Evolutionary conservation across 2,888 invertebrate species (phyloP).

Genomic region (Lycaena phlaeas): DNA sequence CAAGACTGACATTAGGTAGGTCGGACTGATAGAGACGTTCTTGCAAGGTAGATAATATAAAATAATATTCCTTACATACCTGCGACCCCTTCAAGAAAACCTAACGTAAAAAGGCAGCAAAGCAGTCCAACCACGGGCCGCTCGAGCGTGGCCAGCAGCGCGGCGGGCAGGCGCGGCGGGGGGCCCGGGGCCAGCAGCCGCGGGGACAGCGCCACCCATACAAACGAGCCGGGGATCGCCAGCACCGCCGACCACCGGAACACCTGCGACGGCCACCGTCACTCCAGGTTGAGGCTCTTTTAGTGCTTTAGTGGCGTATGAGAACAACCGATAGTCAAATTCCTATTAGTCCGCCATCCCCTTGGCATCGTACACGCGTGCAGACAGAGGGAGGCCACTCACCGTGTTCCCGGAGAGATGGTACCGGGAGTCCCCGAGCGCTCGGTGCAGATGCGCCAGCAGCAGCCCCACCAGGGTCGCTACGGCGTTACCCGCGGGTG

Average conservation of each 20-base stretch:
- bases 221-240: neutral
- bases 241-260: constrained; percentile 40
- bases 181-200: constrained; percentile 31
- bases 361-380: too few relatives aligned
- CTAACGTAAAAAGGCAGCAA: constrained; percentile 41
- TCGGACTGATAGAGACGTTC: too few relatives aligned
- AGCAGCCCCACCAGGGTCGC: constrained; percentile 52
- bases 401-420: neutral
- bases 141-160: constrained; percentile 48
- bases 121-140: constrained; percentile 46
- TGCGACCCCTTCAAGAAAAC: constrained; percentile 44
- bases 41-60: too few relatives aligned
- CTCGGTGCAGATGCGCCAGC: constrained; percentile 47
- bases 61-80: constrained; percentile 31
- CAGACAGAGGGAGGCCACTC: too few relatives aligned
- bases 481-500: constrained; percentile 57
- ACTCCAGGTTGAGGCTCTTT: too few relatives aligned
- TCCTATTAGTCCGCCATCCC: too few relatives aligned
- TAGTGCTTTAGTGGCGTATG: too few relatives aligned
- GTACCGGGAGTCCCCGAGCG: constrained; percentile 27
- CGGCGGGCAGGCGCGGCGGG: constrained; percentile 33
- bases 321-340: too few relatives aligned
- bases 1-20: neutral
- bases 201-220: constrained; percentile 20
- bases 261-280: too few relatives aligned